phyloP scores from a whole-genome alignment of 2,888 invertebrate genomes.

The Cerastis rubricosa region DNA sequence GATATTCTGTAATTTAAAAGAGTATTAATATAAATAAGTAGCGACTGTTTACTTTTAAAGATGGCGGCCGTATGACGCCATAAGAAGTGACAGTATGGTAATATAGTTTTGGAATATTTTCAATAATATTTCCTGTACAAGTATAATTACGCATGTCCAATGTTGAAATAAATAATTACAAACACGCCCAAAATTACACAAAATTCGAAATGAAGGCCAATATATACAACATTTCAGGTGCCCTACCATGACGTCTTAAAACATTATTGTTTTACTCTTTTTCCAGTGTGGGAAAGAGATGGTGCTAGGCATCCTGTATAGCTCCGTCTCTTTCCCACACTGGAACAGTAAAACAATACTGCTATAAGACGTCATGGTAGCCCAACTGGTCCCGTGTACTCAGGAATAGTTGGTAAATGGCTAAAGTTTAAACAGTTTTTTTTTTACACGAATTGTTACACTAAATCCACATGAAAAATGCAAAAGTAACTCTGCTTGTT shows the following conservation, averaged over 20 bases:
- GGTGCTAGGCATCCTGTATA: too few relatives aligned
- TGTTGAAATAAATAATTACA: not conserved
- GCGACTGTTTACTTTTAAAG: conserved; percentile 43
- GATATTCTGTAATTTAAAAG: conserved; percentile 54
- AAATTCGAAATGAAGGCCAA: not conserved
- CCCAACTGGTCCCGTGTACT: not conserved
- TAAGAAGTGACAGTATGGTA: conserved; percentile 16
- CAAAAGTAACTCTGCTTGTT: too few relatives aligned
- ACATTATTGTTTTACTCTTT: too few relatives aligned
- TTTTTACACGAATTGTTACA: too few relatives aligned
- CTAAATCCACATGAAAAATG: too few relatives aligned
- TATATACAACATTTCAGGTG: not conserved
- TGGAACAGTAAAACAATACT: too few relatives aligned
- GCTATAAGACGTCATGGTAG: too few relatives aligned
- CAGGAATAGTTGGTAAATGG: not conserved
- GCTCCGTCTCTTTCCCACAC: too few relatives aligned
- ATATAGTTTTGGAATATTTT: not conserved
- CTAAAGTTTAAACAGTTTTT: too few relatives aligned
- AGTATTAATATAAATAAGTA: conserved; percentile 57
- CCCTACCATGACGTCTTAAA: too few relatives aligned
- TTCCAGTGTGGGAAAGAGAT: too few relatives aligned
- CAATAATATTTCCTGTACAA: not conserved
- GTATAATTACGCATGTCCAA: too few relatives aligned
- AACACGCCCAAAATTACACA: not conserved
- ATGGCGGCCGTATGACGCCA: conserved; percentile 27